Evolutionary conservation across 1,140 invertebrate genomes (phyloP).

Genomic region (Ooceraea biroi): DNA sequence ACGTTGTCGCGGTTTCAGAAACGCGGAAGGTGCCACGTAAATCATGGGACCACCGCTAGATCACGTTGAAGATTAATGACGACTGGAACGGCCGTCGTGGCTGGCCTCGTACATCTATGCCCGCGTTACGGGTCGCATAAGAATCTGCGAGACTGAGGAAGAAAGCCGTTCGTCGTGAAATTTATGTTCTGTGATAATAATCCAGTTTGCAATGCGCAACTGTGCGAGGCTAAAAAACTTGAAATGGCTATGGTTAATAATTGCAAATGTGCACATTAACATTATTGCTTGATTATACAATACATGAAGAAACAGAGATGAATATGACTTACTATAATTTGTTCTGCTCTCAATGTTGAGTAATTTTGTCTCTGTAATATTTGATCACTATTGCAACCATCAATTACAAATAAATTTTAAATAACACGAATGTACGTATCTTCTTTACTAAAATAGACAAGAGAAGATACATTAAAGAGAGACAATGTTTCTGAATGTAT

Average conservation of each 20-base stretch:
- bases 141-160: background rate
- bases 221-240: no score
- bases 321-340: no score
- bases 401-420: no score
- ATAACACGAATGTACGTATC: background rate
- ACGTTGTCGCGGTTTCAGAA: conserved; percentile 44
- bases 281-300: no score
- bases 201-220: background rate
- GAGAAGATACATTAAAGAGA: background rate
- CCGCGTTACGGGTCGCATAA: conserved; percentile 7
- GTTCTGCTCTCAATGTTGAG: no score
- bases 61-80: conserved; percentile 66
- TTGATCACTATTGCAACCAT: no score
- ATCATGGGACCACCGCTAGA: conserved; percentile 43
- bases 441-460: background rate
- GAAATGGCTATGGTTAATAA: no score
- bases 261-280: no score
- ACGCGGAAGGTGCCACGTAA: conserved; percentile 59
- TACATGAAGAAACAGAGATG: no score
- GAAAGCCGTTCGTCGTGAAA: no score
- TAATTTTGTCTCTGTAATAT: no score
- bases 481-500: background rate
- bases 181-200: conserved; percentile 5
- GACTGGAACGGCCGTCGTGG: conserved; percentile 42
- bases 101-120: conserved; percentile 50